A percentile compares a stretch with the other conserved stretches of the same genome.
Evolutionary conservation across 2,797 vertebrate species (phyloP).

Genomic region (Pipistrellus nathusii): DNA sequence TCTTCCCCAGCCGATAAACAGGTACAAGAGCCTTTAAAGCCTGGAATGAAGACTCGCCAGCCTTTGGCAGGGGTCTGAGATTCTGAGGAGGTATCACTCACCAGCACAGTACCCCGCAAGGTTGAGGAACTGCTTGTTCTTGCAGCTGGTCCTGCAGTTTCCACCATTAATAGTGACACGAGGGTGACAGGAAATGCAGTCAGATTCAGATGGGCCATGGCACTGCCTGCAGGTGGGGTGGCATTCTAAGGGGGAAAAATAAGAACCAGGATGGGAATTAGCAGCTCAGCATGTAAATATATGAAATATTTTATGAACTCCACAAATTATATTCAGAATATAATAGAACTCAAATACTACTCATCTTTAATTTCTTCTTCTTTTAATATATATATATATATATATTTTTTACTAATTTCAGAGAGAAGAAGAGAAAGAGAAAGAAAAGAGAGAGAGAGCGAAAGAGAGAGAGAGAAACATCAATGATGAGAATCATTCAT

Average conservation of each 20-base stretch:
- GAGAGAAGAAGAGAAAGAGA: no score
- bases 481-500: no score
- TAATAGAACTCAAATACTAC: neutral
- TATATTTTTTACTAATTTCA: no score
- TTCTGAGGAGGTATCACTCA: constrained; percentile 85
- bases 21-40: neutral
- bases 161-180: constrained; percentile 86
- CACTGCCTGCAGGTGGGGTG: constrained; percentile 94
- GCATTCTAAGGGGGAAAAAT: constrained; percentile 88
- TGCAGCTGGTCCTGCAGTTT: constrained; percentile 92
- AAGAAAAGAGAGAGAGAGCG: no score
- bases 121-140: constrained; percentile 91
- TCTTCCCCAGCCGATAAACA: neutral
- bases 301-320: fast-evolving
- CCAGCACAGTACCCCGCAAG: constrained; percentile 91
- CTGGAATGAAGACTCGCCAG: neutral
- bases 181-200: constrained; percentile 92
- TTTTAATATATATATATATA: no score
- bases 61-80: neutral
- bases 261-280: neutral
- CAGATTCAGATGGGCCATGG: constrained; percentile 89
- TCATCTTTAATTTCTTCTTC: neutral
- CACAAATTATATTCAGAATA: neutral
- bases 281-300: neutral
- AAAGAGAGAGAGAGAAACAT: no score